These are phyloP conservation scores for Montipora capricornis DNA, from an alignment of 64 coral and sea anemone genomes.

Conservation along the genomic window DNA sequence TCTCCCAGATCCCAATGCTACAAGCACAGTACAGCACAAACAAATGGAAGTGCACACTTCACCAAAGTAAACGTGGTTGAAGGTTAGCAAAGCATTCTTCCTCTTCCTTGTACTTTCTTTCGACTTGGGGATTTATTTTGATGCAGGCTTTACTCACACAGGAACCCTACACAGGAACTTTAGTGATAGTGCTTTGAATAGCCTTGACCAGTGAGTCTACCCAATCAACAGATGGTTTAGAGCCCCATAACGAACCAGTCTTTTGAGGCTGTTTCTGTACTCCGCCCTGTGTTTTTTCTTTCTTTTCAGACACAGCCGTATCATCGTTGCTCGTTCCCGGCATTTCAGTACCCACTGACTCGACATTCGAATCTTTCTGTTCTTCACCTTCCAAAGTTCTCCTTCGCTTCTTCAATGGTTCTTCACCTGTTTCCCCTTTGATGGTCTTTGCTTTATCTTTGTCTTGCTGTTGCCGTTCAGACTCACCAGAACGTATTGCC, in stretches of 20 bases:
- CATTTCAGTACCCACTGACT: neutral
- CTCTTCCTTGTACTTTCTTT: no score
- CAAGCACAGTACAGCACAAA: no score
- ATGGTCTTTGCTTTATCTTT: neutral
- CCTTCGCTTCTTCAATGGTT: conserved; percentile 54
- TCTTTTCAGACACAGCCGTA: neutral
- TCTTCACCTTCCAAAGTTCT: conserved; percentile 56
- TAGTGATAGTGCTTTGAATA: conserved; percentile 56
- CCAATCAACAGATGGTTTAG: conserved; percentile 54
- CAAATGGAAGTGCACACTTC: no score
- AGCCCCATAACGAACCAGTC: conserved; percentile 38
- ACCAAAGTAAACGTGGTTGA: no score
- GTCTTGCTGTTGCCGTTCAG: conserved; percentile 23
- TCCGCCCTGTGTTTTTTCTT: neutral
- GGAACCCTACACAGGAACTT: conserved; percentile 22
- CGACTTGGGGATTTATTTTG: neutral
- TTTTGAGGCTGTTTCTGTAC: conserved; percentile 43
- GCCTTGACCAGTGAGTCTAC: conserved; percentile 65
- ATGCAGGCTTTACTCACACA: neutral
- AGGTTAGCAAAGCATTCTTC: no score
- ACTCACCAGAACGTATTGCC: neutral
- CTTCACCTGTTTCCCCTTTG: neutral
- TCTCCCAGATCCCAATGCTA: no score
- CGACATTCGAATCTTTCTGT: neutral
- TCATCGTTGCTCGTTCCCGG: conserved; percentile 61